Conservation (phyloP, 2,888 invertebrate genomes). For the Meta bourneti region DNA sequence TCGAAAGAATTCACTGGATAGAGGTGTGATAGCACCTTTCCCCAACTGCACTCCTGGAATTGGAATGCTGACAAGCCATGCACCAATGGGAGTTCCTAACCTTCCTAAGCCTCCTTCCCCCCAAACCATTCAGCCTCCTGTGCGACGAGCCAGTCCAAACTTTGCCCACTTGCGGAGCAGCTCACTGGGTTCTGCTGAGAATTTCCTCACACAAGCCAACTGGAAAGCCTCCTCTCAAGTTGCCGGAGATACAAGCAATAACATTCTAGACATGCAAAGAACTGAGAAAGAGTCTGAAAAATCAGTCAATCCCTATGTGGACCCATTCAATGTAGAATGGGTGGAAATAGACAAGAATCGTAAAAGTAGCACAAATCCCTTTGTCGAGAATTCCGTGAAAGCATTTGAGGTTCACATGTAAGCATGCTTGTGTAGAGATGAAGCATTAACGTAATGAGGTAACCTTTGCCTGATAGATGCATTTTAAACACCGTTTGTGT, state of each 20-base stretch:
- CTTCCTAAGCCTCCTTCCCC: slow-evolving; percentile 73
- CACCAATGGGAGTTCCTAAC: slow-evolving; percentile 76
- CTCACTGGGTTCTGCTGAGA: slow-evolving; percentile 82
- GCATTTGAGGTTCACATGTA: slow-evolving; percentile 85
- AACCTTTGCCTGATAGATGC: slow-evolving; percentile 14
- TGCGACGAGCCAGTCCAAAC: slow-evolving; percentile 83
- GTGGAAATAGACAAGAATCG: slow-evolving; percentile 84
- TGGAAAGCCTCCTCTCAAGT: slow-evolving; percentile 50
- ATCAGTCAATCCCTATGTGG: slow-evolving; percentile 79
- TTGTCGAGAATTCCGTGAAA: slow-evolving; percentile 83
- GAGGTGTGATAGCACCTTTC: slow-evolving; percentile 38
- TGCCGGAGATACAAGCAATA: slow-evolving; percentile 26
- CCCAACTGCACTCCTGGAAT: slow-evolving; percentile 33
- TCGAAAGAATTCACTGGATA: slow-evolving; percentile 78
- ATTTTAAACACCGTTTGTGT: slow-evolving; percentile 37
- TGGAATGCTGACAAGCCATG: slow-evolving; percentile 32
- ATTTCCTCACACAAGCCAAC: slow-evolving; percentile 71
- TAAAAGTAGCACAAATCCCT: slow-evolving; percentile 84
- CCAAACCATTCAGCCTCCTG: slow-evolving; percentile 75
- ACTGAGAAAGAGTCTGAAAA: slow-evolving; percentile 56
- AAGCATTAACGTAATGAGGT: neutral
- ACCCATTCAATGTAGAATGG: slow-evolving; percentile 93
- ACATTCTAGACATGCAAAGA: slow-evolving; percentile 48
- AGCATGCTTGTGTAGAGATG: neutral
- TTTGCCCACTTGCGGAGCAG: slow-evolving; percentile 82